Conservation (phyloP, 2,888 invertebrate genomes). For the Cephonodes hylas region DNA sequence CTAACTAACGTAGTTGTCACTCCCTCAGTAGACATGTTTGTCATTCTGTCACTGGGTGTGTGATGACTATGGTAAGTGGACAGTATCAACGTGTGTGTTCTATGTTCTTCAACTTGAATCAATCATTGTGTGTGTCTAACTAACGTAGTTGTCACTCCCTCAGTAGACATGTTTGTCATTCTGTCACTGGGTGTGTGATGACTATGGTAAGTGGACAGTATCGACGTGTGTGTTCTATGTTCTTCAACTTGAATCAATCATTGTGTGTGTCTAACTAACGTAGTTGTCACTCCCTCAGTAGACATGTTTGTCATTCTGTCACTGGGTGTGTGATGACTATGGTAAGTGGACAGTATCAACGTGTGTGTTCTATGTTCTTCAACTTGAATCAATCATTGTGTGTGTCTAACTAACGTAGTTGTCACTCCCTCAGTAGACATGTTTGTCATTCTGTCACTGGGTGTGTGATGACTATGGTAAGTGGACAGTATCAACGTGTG, state of each 20-base stretch:
- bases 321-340: constrained; percentile 32
- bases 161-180: constrained; percentile 26
- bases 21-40: constrained; percentile 26
- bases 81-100: neutral
- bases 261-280: constrained; percentile 9
- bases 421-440: constrained; percentile 22
- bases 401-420: constrained; percentile 3
- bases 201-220: neutral
- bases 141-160: constrained; percentile 18
- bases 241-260: neutral
- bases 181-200: constrained; percentile 32
- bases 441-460: constrained; percentile 29
- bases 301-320: constrained; percentile 32
- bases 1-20: constrained; percentile 21
- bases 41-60: constrained; percentile 34
- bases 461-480: constrained; percentile 9
- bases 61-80: constrained; percentile 23
- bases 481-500: neutral
- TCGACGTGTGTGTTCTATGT: neutral
- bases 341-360: constrained; percentile 13
- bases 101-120: neutral
- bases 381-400: neutral
- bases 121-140: no score
- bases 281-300: constrained; percentile 23
- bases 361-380: neutral